phyloP scores from a whole-genome alignment of 2,888 invertebrate species.

The Drosophila imparisetae region DNA sequence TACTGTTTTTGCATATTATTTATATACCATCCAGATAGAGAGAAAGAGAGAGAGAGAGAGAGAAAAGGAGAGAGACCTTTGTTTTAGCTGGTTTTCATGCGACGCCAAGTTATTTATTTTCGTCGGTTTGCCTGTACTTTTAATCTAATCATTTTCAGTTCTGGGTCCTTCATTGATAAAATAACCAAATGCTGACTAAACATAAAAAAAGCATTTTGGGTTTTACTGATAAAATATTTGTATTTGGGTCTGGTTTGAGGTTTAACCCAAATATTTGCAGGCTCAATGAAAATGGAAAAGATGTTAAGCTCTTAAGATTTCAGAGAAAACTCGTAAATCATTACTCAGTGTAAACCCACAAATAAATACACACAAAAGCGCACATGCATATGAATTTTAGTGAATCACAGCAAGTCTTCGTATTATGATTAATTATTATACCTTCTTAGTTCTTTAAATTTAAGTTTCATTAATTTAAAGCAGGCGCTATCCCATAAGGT shows the following conservation, averaged over 20 bases:
- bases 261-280: conserved; percentile 5
- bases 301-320: conserved; percentile 18
- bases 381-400: not conserved
- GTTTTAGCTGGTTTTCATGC: conserved; percentile 17
- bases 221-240: conserved; percentile 53
- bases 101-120: conserved; percentile 33
- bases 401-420: conserved; percentile 11
- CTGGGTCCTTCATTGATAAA: conserved; percentile 59
- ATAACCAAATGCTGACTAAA: conserved; percentile 49
- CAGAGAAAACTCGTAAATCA: conserved; percentile 13
- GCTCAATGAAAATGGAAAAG: conserved; percentile 1
- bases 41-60: no score
- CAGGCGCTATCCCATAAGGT: not conserved
- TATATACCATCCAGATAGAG: not conserved
- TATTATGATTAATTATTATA: not conserved
- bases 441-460: not conserved
- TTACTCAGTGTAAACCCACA: not conserved
- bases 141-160: conserved; percentile 61
- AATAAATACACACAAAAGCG: not conserved
- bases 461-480: not conserved
- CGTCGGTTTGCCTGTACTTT: conserved; percentile 36
- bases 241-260: conserved; percentile 15
- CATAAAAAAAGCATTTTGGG: not conserved
- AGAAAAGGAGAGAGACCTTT: not conserved
- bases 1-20: not conserved